phyloP scores from a whole-genome alignment of 2,888 invertebrate species.

The Leucozona laternaria region DNA sequence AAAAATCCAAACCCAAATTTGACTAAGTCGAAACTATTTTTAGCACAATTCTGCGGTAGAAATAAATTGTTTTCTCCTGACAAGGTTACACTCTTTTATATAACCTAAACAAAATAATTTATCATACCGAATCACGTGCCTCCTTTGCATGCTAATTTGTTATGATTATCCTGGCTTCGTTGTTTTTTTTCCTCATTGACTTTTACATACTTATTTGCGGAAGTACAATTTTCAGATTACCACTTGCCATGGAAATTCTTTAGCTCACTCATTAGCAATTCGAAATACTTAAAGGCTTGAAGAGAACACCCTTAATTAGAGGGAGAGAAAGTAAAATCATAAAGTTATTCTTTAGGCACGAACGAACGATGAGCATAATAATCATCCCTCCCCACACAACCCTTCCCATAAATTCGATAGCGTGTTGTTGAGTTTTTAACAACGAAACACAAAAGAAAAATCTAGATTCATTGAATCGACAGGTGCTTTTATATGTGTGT shows the following conservation, averaged over 20 bases:
- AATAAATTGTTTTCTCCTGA: background rate
- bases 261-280: constrained; percentile 28
- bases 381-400: too few species aligned
- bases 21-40: background rate
- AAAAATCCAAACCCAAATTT: background rate
- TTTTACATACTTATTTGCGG: constrained; percentile 12
- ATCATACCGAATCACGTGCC: constrained; percentile 24
- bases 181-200: background rate
- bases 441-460: constrained; percentile 21
- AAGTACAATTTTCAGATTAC: constrained; percentile 40
- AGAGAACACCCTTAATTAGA: constrained; percentile 47
- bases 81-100: background rate
- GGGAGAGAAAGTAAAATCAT: background rate
- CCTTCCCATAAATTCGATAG: background rate
- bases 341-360: constrained; percentile 30
- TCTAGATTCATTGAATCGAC: constrained; percentile 46
- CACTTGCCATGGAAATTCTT: constrained; percentile 35
- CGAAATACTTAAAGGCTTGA: constrained; percentile 12
- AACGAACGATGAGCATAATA: background rate
- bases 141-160: constrained; percentile 8
- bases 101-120: constrained; percentile 2
- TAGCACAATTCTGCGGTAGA: background rate
- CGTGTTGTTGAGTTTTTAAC: constrained; percentile 10
- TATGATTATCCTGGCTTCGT: background rate
- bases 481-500: constrained; percentile 35